Evolutionary conservation across 1,140 invertebrate species (phyloP), one percentile per base, ranked within the genome.

Genomic region (Pogonus chalceus): DNA sequence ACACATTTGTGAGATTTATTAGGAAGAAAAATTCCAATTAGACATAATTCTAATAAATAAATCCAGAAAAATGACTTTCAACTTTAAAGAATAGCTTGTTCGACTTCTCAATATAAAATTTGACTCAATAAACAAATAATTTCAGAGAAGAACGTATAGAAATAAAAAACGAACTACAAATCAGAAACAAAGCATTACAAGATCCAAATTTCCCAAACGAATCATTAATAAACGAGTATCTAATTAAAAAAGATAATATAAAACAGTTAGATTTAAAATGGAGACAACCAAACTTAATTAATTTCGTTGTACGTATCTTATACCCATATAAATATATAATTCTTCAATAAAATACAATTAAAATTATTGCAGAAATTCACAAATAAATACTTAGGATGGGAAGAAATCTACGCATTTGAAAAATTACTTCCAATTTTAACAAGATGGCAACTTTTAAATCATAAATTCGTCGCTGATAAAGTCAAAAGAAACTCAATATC

Each of bases 351-450:
- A 31, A 26, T 56, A 18, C 21, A 35, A 20, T n/a, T 23, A 50
- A 58, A 47, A 43, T 56, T 57, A n/a, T 74, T 75, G 51, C 60
- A 85, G 79, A 78, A 77, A 65, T 78, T 88, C 60, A 80, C 87
- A 66, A 72, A 70, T 0, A 72, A 71, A 51, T 76, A 82, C 61
- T 64, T 90, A 35, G 72, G 75, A 53, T 92, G 88, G 88, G 77
- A 82, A n/a, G 77, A 82, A 63, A 74, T 80, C 20, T 89, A 90
- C 64, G 76, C 82, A 35, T 80, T 88, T 54, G 79, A 83, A 58
- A 91, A 91, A 69, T 82, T 88, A 56, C 73, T 91, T 51, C 85
- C 87, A 0, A 64, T 92, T 12, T 63, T 86, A 2, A 88, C 84
- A 1, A 76, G 86, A 46, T 87, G 84, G 84, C 82, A 84, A 60